Conservation (phyloP, 2,113 vertebrate genomes). For the Colinus virginianus region DNA sequence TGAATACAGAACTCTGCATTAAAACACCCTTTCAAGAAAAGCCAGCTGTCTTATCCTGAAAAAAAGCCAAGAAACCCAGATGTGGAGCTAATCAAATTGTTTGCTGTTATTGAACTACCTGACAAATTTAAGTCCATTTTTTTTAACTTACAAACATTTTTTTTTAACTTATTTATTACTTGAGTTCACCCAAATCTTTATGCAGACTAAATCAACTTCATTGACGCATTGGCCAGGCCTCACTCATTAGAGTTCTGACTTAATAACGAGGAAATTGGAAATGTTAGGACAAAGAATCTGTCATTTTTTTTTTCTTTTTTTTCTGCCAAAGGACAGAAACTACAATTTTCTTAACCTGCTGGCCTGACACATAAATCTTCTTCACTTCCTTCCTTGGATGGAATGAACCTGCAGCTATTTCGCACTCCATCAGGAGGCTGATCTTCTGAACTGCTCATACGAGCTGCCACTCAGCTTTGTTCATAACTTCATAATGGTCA, state of each 20-base stretch:
- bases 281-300: background rate
- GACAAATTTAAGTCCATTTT: background rate
- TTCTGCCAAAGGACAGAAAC: background rate
- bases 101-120: conserved; percentile 46
- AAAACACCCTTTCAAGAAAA: conserved; percentile 58
- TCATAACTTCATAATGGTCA: background rate
- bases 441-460: background rate
- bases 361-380: background rate
- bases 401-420: background rate
- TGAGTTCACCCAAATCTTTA: background rate
- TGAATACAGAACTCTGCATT: conserved; percentile 33
- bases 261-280: background rate
- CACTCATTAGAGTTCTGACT: background rate
- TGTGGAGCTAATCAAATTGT: conserved; percentile 30
- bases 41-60: conserved; percentile 38
- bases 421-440: fast-evolving
- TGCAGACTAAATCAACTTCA: background rate
- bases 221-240: background rate
- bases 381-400: background rate
- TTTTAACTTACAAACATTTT: background rate
- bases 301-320: background rate
- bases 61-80: conserved; percentile 43
- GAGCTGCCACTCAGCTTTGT: background rate
- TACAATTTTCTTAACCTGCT: background rate
- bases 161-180: background rate